These are phyloP conservation scores for Seladonia tumulorum DNA, from an alignment of 2,888 invertebrate genomes.

Conservation along the genomic window DNA sequence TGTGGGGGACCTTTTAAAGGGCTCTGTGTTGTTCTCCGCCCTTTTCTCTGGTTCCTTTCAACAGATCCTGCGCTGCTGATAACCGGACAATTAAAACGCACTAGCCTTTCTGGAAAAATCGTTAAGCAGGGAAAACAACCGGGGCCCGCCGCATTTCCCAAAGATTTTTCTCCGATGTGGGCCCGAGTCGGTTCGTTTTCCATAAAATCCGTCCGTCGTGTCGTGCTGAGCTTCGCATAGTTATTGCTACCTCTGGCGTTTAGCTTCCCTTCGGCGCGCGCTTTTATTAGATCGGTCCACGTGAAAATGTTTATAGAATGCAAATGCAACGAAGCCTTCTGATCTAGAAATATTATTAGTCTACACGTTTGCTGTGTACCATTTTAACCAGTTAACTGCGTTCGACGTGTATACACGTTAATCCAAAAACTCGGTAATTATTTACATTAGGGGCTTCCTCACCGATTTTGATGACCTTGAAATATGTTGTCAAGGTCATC, in stretches of 20 bases:
- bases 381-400: too few species aligned
- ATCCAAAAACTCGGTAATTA: too few species aligned
- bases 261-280: constrained; percentile 18
- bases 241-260: constrained; percentile 21
- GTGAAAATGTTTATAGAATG: background rate
- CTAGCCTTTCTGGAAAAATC: constrained; percentile 56
- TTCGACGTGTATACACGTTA: too few species aligned
- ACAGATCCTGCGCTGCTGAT: constrained; percentile 69
- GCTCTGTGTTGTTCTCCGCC: constrained; percentile 53
- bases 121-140: constrained; percentile 44
- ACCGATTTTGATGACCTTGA: too few species aligned
- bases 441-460: too few species aligned
- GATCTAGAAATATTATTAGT: background rate
- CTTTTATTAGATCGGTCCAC: constrained; percentile 14
- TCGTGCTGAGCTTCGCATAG: background rate
- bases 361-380: background rate
- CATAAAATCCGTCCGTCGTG: background rate
- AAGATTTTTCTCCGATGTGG: constrained; percentile 15
- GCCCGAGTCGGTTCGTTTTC: background rate
- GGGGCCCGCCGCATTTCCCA: constrained; percentile 17
- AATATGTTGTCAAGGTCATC: too few species aligned
- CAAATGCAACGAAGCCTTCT: background rate
- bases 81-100: constrained; percentile 71
- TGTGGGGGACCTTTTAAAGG: constrained; percentile 69
- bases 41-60: constrained; percentile 63